phyloP scores from a whole-genome alignment of 2,888 invertebrate genomes.

The Rambutsinella grinnellia region DNA sequence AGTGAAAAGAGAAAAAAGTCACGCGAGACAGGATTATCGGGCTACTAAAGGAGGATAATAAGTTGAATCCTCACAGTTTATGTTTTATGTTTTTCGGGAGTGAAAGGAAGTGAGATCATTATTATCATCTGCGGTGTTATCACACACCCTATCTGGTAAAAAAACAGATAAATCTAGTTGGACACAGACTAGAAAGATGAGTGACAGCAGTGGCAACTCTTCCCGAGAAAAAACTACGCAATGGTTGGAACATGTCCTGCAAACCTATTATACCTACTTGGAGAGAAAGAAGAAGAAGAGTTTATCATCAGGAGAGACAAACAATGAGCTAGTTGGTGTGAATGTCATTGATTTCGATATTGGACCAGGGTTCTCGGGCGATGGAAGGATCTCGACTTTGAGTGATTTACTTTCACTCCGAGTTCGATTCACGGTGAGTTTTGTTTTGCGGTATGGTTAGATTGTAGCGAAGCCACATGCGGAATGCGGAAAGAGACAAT shows the following conservation, averaged over 20 bases:
- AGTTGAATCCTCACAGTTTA: too few relatives aligned
- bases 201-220: conserved; percentile 53
- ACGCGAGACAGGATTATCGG: background rate
- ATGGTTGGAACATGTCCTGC: conserved; percentile 64
- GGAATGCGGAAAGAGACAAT: background rate
- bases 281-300: conserved; percentile 40
- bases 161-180: too few relatives aligned
- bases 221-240: conserved; percentile 65
- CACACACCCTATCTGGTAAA: too few relatives aligned
- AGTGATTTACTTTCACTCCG: conserved; percentile 65
- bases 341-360: conserved; percentile 60
- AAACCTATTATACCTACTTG: conserved; percentile 63
- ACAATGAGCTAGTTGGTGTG: conserved; percentile 34
- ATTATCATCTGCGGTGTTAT: too few relatives aligned
- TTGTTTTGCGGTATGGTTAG: too few relatives aligned
- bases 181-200: conserved; percentile 53
- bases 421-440: conserved; percentile 61
- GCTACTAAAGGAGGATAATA: too few relatives aligned
- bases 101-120: too few relatives aligned
- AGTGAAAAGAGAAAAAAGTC: conserved; percentile 5
- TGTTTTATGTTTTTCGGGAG: too few relatives aligned
- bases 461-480: too few relatives aligned
- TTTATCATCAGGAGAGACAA: conserved; percentile 6
- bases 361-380: conserved; percentile 61
- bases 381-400: conserved; percentile 63